Percentiles rank a stretch among this genome's conserved stretches.
These are phyloP conservation scores for Epiblema foenella DNA, from an alignment of 2,888 invertebrate genomes.

Conservation along the genomic window DNA sequence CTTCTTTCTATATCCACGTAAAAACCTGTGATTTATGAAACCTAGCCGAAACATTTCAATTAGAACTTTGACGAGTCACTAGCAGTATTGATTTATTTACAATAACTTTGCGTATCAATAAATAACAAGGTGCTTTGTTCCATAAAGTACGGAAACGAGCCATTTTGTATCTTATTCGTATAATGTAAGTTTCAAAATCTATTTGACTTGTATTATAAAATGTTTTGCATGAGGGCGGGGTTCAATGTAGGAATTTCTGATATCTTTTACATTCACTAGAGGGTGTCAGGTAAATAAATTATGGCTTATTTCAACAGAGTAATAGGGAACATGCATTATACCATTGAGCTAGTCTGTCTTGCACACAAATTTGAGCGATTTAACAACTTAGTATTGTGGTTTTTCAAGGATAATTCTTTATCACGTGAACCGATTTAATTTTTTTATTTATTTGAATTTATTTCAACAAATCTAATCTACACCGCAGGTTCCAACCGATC, in stretches of 20 bases:
- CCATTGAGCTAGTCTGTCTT: too few relatives aligned
- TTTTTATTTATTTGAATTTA: too few relatives aligned
- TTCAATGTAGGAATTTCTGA: slow-evolving; percentile 5
- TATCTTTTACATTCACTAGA: slow-evolving; percentile 5
- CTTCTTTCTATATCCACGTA: background rate
- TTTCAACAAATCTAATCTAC: too few relatives aligned
- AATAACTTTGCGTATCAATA: slow-evolving; percentile 30
- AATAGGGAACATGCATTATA: too few relatives aligned
- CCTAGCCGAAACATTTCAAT: slow-evolving; percentile 40
- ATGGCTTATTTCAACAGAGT: slow-evolving; percentile 6
- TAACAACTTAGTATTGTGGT: too few relatives aligned
- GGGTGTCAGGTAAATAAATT: background rate
- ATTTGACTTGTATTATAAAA: background rate
- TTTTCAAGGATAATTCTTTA: too few relatives aligned
- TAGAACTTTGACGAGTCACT: slow-evolving; percentile 43
- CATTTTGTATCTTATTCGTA: background rate
- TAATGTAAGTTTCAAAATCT: background rate
- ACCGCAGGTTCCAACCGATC: too few relatives aligned
- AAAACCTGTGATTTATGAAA: slow-evolving; percentile 40
- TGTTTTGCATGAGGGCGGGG: background rate
- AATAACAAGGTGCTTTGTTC: slow-evolving; percentile 6
- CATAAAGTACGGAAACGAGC: background rate
- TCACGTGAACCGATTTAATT: too few relatives aligned
- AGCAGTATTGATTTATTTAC: slow-evolving; percentile 39
- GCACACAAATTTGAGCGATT: too few relatives aligned